Evolutionary conservation across 2,888 invertebrate species (phyloP).

Genomic region (Nudaria mundana): DNA sequence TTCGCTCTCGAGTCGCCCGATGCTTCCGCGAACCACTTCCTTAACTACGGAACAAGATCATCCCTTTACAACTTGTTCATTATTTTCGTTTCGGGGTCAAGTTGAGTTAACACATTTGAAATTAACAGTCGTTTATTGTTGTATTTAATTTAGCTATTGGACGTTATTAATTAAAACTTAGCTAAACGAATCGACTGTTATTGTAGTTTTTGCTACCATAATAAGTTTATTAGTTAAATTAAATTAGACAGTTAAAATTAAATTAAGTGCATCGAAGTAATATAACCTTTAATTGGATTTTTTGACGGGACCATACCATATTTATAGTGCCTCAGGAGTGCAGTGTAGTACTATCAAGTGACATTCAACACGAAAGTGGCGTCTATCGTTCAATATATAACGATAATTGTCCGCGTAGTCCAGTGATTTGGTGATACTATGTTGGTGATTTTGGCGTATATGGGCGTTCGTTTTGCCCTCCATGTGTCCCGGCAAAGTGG

Average conservation of each 20-base stretch:
- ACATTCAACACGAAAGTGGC: no score
- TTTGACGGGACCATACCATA: neutral
- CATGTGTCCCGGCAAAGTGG: constrained; percentile 74
- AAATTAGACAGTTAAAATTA: no score
- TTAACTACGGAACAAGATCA: constrained; percentile 17
- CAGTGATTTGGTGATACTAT: constrained; percentile 43
- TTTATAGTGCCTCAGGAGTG: neutral
- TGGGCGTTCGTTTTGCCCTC: constrained; percentile 69
- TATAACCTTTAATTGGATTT: neutral
- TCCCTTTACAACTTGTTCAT: neutral
- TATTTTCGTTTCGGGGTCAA: neutral
- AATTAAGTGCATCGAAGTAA: neutral
- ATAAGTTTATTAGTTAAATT: no score
- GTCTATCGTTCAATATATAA: no score
- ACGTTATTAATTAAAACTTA: neutral
- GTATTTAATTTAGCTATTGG: neutral
- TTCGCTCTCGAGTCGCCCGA: constrained; percentile 59
- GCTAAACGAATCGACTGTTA: no score
- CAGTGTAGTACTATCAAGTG: constrained; percentile 3
- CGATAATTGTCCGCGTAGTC: no score
- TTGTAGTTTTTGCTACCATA: no score
- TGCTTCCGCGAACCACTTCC: constrained; percentile 48
- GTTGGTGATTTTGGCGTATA: constrained; percentile 74
- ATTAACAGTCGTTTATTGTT: neutral
- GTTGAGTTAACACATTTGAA: neutral